Evolutionary conservation across 1,140 invertebrate genomes (phyloP).

Genomic region (Antheraea mylitta): DNA sequence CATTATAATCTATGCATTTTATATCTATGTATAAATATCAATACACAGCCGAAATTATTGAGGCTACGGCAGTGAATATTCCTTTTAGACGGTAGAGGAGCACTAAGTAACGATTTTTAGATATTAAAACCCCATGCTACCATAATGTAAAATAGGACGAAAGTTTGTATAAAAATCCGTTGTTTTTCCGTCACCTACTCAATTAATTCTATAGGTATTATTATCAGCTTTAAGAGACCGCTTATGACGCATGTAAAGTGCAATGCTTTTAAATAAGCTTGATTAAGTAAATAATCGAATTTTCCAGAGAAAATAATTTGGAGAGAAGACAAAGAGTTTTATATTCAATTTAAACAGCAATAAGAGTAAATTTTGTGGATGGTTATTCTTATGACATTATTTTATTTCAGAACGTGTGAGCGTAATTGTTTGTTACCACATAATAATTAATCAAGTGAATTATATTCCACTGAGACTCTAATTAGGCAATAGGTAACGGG

Average conservation of each 20-base stretch:
- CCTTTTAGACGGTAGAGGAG: no score
- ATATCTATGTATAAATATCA: background rate
- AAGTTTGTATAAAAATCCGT: no score
- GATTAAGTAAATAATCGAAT: background rate
- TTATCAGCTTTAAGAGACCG: no score
- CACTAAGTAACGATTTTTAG: no score
- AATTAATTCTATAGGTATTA: no score
- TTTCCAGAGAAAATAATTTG: background rate
- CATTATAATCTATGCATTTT: background rate
- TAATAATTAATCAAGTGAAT: background rate
- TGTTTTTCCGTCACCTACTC: no score
- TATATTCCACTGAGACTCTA: background rate
- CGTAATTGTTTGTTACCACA: constrained; percentile 2
- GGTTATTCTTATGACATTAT: background rate
- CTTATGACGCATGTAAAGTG: no score
- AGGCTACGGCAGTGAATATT: no score
- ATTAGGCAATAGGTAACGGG: background rate
- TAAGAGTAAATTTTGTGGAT: background rate
- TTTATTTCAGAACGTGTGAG: constrained; percentile 1
- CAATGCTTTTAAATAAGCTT: background rate
- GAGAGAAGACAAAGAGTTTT: background rate
- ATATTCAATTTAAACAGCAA: background rate
- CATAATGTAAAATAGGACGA: no score
- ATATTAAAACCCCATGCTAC: no score
- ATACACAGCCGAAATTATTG: no score